Evolutionary conservation across 2,797 vertebrate genomes (phyloP), one percentile per base, ranked within the genome.

Genomic region (Anguilla anguilla): DNA sequence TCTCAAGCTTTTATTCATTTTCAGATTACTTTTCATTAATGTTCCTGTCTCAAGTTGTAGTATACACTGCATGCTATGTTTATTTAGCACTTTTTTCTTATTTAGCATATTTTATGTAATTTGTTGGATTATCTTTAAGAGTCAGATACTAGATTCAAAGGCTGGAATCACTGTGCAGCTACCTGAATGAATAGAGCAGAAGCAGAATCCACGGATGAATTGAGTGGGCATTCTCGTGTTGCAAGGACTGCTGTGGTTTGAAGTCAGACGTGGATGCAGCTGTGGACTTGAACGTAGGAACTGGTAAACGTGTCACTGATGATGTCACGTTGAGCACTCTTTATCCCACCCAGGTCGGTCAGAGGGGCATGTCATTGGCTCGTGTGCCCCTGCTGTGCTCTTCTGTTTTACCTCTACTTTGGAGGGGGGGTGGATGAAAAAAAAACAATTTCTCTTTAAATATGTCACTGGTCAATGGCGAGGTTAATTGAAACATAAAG

Each of bases 401-500:
- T 39, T 83, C 31, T 31, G 51, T 39, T 72, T 84, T 64, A 87
- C 86, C 28, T 51, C 19, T 87, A 53, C 86, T 85, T 31, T 9
- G 17, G 46, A n/a, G 67, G 31, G 72, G 19, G 51, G 17, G n/a
- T 59, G 72, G 35, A 43, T 28, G 77, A 59, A 2, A 85, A 22
- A 83, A 25, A 88, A 46, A 59, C 72, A 51, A 31, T 88, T 89
- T 77, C 59, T 91, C 89, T 91, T 90, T 91, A 87, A 88, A 90
- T 90, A 88, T 90, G 89, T 91, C 87, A 77, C 39, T 91, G 90
- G 89, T 91, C 88, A 88, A 89, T 91, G 88, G 67, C 9, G 86
- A 88, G 91, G 91, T 91, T 92, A 92, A 92, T 90, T 91, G 89
- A 92, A 91, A 90, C 90, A 88, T 91, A 89, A 90, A 90, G 89